Evolutionary conservation across 2,888 invertebrate species (phyloP).

Genomic region (Lithophane leautieri): DNA sequence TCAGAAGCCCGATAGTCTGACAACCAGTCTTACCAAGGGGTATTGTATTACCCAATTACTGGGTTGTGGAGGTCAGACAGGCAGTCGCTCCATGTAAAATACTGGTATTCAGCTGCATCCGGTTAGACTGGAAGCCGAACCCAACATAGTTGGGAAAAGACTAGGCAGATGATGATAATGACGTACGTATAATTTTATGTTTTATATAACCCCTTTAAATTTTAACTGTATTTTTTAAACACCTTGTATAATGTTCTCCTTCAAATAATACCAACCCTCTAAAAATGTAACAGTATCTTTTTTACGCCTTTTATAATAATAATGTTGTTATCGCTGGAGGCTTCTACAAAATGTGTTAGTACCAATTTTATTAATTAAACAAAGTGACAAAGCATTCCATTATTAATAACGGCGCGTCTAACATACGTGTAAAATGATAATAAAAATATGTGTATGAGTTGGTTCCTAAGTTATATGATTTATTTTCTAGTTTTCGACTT

Average conservation of each 20-base stretch:
- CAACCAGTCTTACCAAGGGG: no score
- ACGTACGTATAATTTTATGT: neutral
- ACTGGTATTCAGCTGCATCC: no score
- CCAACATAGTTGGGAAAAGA: no score
- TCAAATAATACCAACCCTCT: neutral
- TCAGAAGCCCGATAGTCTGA: no score
- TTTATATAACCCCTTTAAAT: neutral
- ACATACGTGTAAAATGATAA: neutral
- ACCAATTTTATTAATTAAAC: constrained; percentile 4
- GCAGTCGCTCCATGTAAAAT: no score
- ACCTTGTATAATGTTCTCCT: neutral
- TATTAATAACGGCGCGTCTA: neutral
- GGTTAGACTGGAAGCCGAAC: no score
- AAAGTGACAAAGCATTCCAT: neutral
- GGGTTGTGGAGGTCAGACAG: no score
- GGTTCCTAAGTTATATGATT: neutral
- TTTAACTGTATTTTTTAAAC: neutral
- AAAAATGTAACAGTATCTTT: neutral
- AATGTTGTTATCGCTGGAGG: neutral
- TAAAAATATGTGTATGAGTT: neutral
- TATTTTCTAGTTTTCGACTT: neutral
- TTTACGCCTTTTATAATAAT: neutral
- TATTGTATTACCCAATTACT: no score
- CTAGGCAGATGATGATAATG: no score
- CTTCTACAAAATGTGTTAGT: neutral